Percentiles rank a stretch among this genome's conserved stretches.
These are phyloP conservation scores for Lepilemur septentrionalis DNA, from an alignment of 2,797 vertebrate species.

Conservation along the genomic window DNA sequence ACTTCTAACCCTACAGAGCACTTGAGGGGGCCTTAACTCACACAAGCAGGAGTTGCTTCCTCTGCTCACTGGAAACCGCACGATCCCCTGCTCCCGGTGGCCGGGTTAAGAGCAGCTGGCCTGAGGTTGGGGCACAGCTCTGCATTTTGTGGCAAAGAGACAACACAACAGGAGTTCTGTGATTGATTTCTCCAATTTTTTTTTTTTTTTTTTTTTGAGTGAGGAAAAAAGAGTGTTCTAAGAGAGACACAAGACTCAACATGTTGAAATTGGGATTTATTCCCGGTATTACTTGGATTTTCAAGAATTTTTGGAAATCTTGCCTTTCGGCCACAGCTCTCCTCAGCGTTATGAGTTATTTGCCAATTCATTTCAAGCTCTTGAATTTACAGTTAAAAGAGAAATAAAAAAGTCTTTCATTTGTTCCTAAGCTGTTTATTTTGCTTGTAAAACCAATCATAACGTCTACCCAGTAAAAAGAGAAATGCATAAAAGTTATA, in stretches of 20 bases:
- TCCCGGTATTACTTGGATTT: slow-evolving; percentile 69
- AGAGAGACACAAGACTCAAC: slow-evolving; percentile 34
- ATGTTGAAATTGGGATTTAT: slow-evolving; percentile 67
- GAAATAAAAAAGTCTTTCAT: slow-evolving; percentile 64
- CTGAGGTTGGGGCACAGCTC: no score
- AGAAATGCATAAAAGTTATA: slow-evolving; percentile 59
- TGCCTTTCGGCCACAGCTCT: slow-evolving; percentile 21
- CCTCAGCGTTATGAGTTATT: slow-evolving; percentile 24
- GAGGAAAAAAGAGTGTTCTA: background rate
- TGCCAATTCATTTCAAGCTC: slow-evolving; percentile 65
- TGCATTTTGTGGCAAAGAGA: background rate
- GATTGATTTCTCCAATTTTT: background rate
- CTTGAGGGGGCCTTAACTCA: background rate
- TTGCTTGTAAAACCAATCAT: slow-evolving; percentile 72
- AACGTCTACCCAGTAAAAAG: slow-evolving; percentile 68
- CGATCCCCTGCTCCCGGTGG: background rate
- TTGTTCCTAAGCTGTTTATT: slow-evolving; percentile 65
- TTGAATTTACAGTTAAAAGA: slow-evolving; percentile 75
- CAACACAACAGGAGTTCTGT: background rate
- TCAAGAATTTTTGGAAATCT: slow-evolving; percentile 69
- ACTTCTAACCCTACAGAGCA: background rate
- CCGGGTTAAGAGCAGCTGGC: background rate
- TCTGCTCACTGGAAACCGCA: background rate
- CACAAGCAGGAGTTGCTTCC: background rate
- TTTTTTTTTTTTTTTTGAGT: background rate